phyloP scores from a whole-genome alignment of 2,113 vertebrate species.

The Sakesphorus luctuosus region DNA sequence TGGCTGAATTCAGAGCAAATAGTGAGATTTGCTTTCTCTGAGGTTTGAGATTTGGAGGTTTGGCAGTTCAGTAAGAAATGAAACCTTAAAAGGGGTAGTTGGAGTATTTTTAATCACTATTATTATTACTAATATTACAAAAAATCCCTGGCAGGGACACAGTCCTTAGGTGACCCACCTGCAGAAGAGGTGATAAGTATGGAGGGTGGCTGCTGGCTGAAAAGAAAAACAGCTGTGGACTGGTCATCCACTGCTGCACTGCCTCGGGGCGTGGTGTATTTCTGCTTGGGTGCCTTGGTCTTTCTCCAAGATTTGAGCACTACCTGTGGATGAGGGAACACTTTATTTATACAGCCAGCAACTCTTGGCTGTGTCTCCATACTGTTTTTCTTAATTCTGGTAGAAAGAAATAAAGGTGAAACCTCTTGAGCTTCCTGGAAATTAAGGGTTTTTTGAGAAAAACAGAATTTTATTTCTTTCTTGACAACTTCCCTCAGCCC shows the following conservation, averaged over 20 bases:
- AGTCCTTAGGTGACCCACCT: neutral
- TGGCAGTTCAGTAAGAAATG: neutral
- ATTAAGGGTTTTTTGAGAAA: neutral
- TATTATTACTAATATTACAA: neutral
- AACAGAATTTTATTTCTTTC: neutral
- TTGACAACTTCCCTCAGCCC: neutral
- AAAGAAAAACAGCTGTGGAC: neutral
- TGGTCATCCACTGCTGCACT: neutral
- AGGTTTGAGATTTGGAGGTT: neutral
- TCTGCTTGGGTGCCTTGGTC: neutral
- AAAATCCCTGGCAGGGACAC: neutral
- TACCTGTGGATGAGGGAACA: neutral
- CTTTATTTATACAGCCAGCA: neutral
- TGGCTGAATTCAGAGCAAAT: constrained; percentile 21
- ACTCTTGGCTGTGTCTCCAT: neutral
- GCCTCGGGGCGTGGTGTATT: accelerated
- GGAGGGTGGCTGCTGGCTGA: neutral
- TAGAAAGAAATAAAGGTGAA: neutral
- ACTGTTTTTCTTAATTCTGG: neutral
- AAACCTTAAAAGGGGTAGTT: neutral
- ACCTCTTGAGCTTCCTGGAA: neutral
- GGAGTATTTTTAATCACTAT: neutral
- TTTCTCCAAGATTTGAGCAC: neutral
- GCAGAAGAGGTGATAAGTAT: neutral
- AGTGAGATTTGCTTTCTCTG: neutral